Evolutionary conservation across 2,113 vertebrate genomes (phyloP).

Genomic region (Laterallus jamaicensis): DNA sequence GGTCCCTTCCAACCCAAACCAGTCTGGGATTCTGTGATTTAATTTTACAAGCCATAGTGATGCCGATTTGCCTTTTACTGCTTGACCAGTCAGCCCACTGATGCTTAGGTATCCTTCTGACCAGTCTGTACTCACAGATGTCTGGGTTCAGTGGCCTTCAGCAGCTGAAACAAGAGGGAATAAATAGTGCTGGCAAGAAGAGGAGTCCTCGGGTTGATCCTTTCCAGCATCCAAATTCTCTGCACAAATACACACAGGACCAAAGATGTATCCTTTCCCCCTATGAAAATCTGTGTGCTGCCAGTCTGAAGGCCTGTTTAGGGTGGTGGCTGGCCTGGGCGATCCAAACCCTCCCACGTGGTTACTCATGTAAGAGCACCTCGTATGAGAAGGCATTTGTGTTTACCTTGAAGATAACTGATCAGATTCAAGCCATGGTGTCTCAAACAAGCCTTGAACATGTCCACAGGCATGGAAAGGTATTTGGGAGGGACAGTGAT

Average conservation of each 20-base stretch:
- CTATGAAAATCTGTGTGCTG: neutral
- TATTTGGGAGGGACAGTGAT: slow-evolving; percentile 44
- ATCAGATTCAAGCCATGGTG: neutral
- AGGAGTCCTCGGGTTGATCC: neutral
- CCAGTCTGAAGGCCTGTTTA: neutral
- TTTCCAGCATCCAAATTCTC: neutral
- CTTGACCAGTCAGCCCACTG: neutral
- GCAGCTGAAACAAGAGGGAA: neutral
- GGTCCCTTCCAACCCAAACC: no score
- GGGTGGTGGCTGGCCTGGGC: neutral
- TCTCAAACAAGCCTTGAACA: slow-evolving; percentile 32
- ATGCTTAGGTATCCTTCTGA: neutral
- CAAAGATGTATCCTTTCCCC: neutral
- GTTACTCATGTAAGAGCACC: neutral
- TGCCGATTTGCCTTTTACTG: neutral
- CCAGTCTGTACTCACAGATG: neutral
- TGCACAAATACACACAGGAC: neutral
- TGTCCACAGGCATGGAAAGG: slow-evolving; percentile 10
- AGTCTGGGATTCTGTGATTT: neutral
- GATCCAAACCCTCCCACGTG: neutral
- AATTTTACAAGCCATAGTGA: neutral
- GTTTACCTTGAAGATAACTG: slow-evolving; percentile 26
- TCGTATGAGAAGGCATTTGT: neutral
- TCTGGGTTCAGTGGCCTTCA: neutral
- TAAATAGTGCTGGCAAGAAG: neutral